phyloP scores from a whole-genome alignment of 2,113 vertebrate species.

The Lophotis ruficrista region DNA sequence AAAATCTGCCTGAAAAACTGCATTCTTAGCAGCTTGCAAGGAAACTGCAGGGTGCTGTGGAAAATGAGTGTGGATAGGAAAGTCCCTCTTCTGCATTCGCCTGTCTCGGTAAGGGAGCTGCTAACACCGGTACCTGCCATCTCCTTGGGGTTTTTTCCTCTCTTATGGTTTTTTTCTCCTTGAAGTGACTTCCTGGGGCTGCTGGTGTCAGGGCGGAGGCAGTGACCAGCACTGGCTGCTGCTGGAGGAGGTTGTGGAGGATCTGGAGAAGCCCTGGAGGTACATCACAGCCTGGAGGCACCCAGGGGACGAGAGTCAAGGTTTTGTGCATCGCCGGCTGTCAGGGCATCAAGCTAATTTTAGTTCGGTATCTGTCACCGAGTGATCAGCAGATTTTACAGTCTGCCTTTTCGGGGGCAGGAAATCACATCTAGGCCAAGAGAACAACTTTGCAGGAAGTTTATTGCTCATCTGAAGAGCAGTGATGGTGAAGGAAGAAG shows the following conservation, averaged over 20 bases:
- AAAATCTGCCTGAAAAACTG: slow-evolving; percentile 34
- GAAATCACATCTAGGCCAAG: slow-evolving; percentile 20
- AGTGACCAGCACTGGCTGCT: not conserved
- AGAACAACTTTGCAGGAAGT: not conserved
- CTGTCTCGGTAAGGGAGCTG: not conserved
- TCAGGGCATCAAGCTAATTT: not conserved
- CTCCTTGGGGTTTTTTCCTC: not conserved
- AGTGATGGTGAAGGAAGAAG: not conserved
- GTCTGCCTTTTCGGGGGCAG: not conserved
- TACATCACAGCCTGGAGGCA: not conserved
- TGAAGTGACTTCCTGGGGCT: not conserved
- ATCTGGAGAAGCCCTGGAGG: rapidly evolving
- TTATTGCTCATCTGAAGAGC: slow-evolving; percentile 2
- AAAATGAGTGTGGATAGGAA: not conserved
- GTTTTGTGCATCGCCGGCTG: not conserved
- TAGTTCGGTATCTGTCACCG: not conserved
- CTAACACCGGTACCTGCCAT: not conserved
- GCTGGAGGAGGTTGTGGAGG: not conserved
- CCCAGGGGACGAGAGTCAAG: not conserved
- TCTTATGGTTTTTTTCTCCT: not conserved
- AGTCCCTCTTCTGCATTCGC: not conserved
- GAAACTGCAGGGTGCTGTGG: not conserved
- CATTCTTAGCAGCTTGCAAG: slow-evolving; percentile 16
- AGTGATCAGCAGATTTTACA: slow-evolving; percentile 8
- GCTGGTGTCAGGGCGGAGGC: not conserved